Evolutionary conservation across 1,140 invertebrate genomes (phyloP), one percentile per base, ranked within the genome.

Genomic region (Bombus turneri): DNA sequence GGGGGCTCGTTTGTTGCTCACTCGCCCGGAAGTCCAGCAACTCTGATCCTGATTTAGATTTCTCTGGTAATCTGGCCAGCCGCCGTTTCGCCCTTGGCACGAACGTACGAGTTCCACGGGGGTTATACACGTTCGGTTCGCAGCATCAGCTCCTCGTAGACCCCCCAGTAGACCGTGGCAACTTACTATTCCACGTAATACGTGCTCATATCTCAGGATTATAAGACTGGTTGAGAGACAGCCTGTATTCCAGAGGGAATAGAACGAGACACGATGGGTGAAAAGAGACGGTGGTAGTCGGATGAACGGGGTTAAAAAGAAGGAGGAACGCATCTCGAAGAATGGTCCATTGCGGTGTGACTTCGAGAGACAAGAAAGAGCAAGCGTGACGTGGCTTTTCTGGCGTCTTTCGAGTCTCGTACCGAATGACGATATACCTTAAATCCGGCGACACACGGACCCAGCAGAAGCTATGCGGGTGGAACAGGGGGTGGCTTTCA

Each of bases 181-280:
- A 92, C 88, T 90, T 87, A 93, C 92, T 92, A 93, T 95, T 93
- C 91, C 86, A 88, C 90, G 93, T 94, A 94, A 95, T 94, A 89
- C 92, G 89, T 81, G 92, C 88, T 93, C 94, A 94, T 95, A 95
- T 95, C 94, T 95, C 94, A 95, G 94, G 94, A 95, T 95, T 95
- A 92, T 92, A 93, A 94, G 92, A 81, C 88, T 79, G 86, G 80
- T 82, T 81, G 86, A 81, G 85, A 86, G 86, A 85, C 83, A 81
- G 79, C 47, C 68, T 28, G 57, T 41, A 75, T 57, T 41, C 85
- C 74, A 64, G 85, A 34, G 82, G 76, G 79, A 87, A 72, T 72
- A 75, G 53, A 47, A 47, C 77, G 71, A 78, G 47, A 18, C 37
- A 53, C 77, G 74, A 31, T 41, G 53, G 28, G 53, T 18, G 31